Evolutionary conservation across 2,113 vertebrate genomes (phyloP), one percentile per base, ranked within the genome.

Genomic region (Forbesichthys papilliferus): DNA sequence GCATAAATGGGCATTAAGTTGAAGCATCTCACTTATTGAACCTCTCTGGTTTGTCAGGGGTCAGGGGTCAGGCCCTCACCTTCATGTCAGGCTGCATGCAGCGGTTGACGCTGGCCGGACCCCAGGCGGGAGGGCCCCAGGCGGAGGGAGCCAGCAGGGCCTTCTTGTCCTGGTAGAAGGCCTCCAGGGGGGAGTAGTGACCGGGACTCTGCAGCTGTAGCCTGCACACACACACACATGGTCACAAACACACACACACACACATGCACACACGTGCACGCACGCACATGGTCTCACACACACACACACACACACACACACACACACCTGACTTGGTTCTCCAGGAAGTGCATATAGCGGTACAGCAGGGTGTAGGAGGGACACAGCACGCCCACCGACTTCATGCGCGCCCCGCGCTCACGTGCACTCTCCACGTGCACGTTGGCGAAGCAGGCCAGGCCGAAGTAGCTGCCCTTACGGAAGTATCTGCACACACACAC

Each of bases 41-140:
- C 20, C 20, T 20, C 20, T 20, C 20, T 42, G 4, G 36, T 42
- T 42, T 7, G 36, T 42, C 36, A 42, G 36, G 36, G 36, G 36
- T 42, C 36, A 8, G 36, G 36, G 36, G 36, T 42, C 36, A 8
- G 4, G 36, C 53, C 47, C 61, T 58, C 59, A 98, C 98, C 96
- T 98, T 99, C 98, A 99, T 99, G 84, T 99, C 98, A 0, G 97
- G 96, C 60, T 98, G 97, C 96, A 99, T 96, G 74, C 97, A 96
- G 85, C 94, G 95, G 91, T 97, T 97, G 87, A 97, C 94, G 52
- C 93, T 90, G 0, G 96, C 94, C 57, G 86, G 73, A 0, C 94
- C 90, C 94, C 94, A 96, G 91, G 93, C 74, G 14, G 95, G 95
- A 80, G 27, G 1, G 27, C 27, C 27, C 27, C 93, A 95, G 71